phyloP scores from a whole-genome alignment of 2,797 vertebrate species.

The Limnodromus scolopaceus region DNA sequence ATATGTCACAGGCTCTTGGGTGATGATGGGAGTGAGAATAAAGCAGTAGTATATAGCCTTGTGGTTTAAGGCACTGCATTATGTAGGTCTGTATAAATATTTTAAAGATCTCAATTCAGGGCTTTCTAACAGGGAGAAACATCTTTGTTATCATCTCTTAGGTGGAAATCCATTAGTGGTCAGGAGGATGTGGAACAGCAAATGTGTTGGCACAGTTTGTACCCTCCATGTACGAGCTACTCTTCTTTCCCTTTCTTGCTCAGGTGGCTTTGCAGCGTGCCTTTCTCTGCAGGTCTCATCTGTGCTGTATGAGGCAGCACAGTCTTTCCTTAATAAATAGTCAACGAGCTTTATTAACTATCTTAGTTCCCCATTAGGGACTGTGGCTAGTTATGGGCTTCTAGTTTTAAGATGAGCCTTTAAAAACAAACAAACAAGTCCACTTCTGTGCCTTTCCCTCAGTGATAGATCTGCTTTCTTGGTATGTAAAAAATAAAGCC shows the following conservation, averaged over 20 bases:
- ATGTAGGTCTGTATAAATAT: neutral
- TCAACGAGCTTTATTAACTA: neutral
- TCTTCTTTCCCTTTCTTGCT: neutral
- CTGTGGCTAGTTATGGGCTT: neutral
- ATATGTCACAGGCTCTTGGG: constrained; percentile 17
- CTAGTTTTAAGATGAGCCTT: neutral
- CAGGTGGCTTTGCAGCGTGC: neutral
- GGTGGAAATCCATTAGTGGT: neutral
- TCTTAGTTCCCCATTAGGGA: neutral
- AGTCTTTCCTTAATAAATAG: neutral
- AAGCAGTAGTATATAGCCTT: neutral
- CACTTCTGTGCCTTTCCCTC: neutral
- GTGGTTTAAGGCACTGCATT: neutral
- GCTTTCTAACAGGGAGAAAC: neutral
- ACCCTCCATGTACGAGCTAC: neutral
- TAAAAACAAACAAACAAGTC: neutral
- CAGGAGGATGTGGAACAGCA: neutral
- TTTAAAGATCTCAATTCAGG: neutral
- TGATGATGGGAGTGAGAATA: constrained; percentile 5
- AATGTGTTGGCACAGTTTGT: neutral
- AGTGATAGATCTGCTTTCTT: neutral
- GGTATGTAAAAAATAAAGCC: neutral
- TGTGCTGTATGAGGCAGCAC: neutral
- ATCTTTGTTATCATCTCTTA: neutral
- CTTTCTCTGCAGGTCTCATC: neutral